Evolutionary conservation across 2,888 invertebrate genomes (phyloP), one percentile per base, ranked within the genome.

Genomic region (Eilema sororculum): DNA sequence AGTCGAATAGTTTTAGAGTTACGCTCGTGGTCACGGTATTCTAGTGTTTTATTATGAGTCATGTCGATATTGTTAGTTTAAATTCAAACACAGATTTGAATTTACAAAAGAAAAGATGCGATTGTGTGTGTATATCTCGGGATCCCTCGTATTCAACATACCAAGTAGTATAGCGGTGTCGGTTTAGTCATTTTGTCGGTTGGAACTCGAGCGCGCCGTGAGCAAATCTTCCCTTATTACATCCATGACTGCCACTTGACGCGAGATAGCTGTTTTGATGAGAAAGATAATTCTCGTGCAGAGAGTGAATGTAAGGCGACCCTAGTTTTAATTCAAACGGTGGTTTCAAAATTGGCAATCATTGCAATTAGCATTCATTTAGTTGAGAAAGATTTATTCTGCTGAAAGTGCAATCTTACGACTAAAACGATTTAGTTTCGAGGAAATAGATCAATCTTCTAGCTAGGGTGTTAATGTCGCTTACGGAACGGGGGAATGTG

Each of bases 361-460:
- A 81, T 78, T 52, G 75, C 74, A 81, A 79, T 84, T 85, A 82
- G 74, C 81, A 81, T 84, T 85, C 81, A 84, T 85, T 84, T 79
- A 79, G 77, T 77, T 81, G 58, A 71, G 77, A 77, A 79, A 79
- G 78, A 84, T 78, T 80, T 84, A 77, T 81, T 84, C 84, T 84
- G 79, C 73, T 81, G 77, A 81, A 84, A 20, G 46, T 46, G 20
- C 52, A n/a, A 52, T 52, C n/a, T n/a, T 52, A 80, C 83, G 79
- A 79, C 71, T 87, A 80, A 82, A 81, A 71, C 80, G 80, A 86
- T 84, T 80, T 78, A 85, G 79, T 78, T 82, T 81, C 73, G 77
- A 79, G 85, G 84, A 87, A 89, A 85, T 84, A 77, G 86, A 90
- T 88, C 83, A 86, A 90, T 91, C 81, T 84, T 82, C 74, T 76